A percentile compares a stretch with the other conserved stretches of the same genome.
Evolutionary conservation across 1,140 invertebrate species (phyloP).

Genomic region (Ceratina australensis): DNA sequence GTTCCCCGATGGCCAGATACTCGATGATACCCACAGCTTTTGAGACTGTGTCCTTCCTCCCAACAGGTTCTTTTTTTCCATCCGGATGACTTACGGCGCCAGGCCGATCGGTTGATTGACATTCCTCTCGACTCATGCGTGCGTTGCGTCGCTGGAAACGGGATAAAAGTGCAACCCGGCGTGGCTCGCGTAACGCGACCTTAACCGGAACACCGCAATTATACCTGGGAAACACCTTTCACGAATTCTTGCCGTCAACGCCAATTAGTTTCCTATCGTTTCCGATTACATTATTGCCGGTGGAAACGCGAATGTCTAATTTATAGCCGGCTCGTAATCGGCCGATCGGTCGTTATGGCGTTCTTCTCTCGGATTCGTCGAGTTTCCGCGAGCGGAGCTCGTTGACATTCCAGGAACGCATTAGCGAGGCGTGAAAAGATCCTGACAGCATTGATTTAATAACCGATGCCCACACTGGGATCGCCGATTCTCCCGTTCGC

Average conservation of each 20-base stretch:
- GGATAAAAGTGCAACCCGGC: conserved; percentile 39
- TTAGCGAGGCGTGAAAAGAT: conserved; percentile 77
- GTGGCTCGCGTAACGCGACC: conserved; percentile 34
- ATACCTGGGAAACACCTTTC: conserved; percentile 42
- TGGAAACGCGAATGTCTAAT: not conserved
- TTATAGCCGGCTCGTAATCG: not conserved
- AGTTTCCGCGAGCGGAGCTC: conserved; percentile 44
- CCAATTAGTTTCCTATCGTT: too few relatives aligned
- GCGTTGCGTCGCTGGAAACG: conserved; percentile 27
- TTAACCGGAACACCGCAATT: conserved; percentile 54
- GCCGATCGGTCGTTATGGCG: not conserved
- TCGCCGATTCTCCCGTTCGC: conserved; percentile 32
- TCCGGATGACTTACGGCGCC: conserved; percentile 35
- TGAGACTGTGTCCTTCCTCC: not conserved
- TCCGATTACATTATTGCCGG: too few relatives aligned
- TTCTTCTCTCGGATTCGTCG: not conserved
- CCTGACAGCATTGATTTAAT: conserved; percentile 78
- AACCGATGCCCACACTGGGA: conserved; percentile 74
- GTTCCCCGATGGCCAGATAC: not conserved
- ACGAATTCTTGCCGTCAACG: not conserved
- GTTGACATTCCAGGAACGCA: conserved; percentile 67
- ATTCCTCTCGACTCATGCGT: conserved; percentile 49
- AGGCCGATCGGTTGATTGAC: conserved; percentile 42
- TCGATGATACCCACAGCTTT: not conserved
- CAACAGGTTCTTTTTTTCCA: not conserved